Percentiles rank a stretch among this genome's conserved stretches.
phyloP scores from a whole-genome alignment of 2,113 vertebrate species.

The Aegotheles bennettii region DNA sequence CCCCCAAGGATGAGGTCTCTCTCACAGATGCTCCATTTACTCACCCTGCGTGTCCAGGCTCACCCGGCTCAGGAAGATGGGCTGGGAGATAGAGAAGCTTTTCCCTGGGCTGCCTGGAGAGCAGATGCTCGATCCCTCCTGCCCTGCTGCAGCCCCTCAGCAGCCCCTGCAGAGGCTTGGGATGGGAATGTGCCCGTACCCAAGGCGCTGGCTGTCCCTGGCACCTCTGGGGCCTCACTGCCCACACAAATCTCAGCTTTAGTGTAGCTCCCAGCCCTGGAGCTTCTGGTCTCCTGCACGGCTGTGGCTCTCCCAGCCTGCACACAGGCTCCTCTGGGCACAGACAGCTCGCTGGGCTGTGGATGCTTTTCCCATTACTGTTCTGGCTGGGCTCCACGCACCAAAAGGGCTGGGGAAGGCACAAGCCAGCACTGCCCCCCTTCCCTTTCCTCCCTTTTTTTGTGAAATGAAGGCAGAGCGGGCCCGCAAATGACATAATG shows the following conservation, averaged over 20 bases:
- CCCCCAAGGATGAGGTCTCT: neutral
- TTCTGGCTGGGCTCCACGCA: conserved; percentile 16
- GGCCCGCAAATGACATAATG: conserved; percentile 64
- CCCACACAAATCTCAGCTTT: neutral
- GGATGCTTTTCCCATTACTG: conserved; percentile 60
- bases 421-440: neutral
- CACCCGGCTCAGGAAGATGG: neutral
- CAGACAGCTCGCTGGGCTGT: neutral
- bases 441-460: neutral
- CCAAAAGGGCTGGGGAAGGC: conserved; percentile 37
- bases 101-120: neutral
- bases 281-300: neutral
- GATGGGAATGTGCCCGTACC: neutral
- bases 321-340: neutral
- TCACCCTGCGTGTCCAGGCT: neutral
- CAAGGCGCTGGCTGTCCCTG: neutral
- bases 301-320: neutral
- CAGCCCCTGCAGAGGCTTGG: neutral
- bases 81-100: neutral
- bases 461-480: conserved; percentile 7
- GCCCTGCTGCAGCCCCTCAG: neutral
- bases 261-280: neutral
- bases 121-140: neutral
- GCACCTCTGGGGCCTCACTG: neutral
- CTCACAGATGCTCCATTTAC: neutral